Base-by-base conservation (phyloP, 2,113 vertebrate genomes). In the Octodon degus region DNA sequence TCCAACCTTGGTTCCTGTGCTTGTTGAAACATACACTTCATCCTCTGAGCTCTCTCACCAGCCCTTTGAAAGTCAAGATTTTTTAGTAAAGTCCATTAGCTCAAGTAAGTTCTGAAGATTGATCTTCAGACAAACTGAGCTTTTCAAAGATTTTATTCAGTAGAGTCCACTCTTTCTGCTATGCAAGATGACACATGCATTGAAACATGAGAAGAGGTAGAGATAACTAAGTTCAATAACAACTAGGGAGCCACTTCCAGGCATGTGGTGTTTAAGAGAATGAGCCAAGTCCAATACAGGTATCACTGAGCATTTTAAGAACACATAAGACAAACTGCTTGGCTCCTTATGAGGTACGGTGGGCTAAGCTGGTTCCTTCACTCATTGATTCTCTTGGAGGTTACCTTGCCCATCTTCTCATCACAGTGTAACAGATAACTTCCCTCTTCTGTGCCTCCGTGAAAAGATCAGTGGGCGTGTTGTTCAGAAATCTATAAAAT, bases 401-500 rank as follows among this genome's bases (percentile, higher is more conserved):
- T 96, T 86, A 89, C 90, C 55, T 50, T 93, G 32, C 95, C 88
- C 16, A 30, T 96, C 72, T 93, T 96, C 65, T 30, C 62, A 96
- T 88, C 43, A 55, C 79, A 86, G 27, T 86, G 77, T 77, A 95
- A 91, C 22, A 97, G 94, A 97, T 96, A 84, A 92, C 90, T 93
- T 68, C 74, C 83, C 68, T 55, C 79, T 87, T 96, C 74, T 19
- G 32, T 24, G 68, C 76, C 95, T 80, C 81, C 37, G 68, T 67
- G 95, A 68, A 77, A 94, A 12, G 67, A 95, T 91, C 67, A 86
- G 37, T 86, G 96, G 89, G 95, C 25, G 4, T 97, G 97, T 96
- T 97, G 81, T 96, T 98, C 79, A 95, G 97, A 97, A 96, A 89
- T 94, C 76, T 34, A 95, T 85, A 96, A 98, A 97, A 62, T 93